Evolutionary conservation across 1,140 invertebrate genomes (phyloP), one percentile per base, ranked within the genome.

Genomic region (Drosophila equinoxialis): DNA sequence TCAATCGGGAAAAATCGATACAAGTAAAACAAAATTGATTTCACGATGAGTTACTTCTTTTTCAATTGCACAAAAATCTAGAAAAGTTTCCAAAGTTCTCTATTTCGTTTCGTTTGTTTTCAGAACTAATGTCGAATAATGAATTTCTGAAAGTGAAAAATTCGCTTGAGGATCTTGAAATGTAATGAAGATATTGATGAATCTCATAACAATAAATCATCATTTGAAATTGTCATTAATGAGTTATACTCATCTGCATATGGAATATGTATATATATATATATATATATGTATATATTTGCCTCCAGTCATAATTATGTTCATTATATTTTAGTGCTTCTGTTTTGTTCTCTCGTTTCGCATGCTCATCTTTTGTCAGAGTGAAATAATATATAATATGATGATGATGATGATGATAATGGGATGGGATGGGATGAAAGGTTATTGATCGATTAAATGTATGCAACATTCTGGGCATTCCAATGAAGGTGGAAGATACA

Each of bases 401-500:
- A 10, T 10, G 14, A 48, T 20, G 6, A 45, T 17, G 6, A 6
- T 30, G 30, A 6, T 30, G 26, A 30, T 30, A 1, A 7, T 14
- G 2, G 23, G 30, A 7, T 14, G 2, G 6, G 6, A 48, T 48
- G 20, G 10, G 17, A 51, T 51, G 57, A 59, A 59, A 59, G 57
- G 57, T 59, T 59, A 59, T 59, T 59, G 57, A 59, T 59, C 57
- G 57, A 39, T 59, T 59, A 59, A 37, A 51, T 51, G 45, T 51
- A 51, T 51, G 45, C 45, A 59, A 59, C 30, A 59, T 59, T 59
- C 57, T 39, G 35, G 57, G 35, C 57, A 59, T 59, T 37, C 57
- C 33, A 26, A 33, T 39, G 57, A 39, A 59, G 45, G 17, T 59
- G 35, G 30, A 10, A 58, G 55, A 14, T 17, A n/a, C 10, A 39